Conservation (phyloP, 2,113 vertebrate species). For the Sapajus apella region DNA sequence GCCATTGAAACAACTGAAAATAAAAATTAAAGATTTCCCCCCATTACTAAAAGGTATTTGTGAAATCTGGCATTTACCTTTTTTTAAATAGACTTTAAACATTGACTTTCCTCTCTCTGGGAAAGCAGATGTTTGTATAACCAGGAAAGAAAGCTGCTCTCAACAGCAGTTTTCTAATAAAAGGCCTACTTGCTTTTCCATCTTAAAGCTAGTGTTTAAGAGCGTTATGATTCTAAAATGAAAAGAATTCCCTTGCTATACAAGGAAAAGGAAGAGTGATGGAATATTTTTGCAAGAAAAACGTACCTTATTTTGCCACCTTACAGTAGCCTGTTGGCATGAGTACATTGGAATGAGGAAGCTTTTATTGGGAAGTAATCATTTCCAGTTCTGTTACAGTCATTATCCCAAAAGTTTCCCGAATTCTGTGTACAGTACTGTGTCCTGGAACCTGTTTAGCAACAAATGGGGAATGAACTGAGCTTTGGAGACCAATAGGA, state of each 20-base stretch:
- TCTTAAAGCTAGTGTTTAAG: conserved; percentile 51
- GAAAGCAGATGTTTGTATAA: conserved; percentile 19
- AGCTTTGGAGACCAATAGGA: neutral
- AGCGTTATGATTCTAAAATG: neutral
- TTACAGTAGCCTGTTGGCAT: neutral
- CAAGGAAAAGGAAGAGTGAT: neutral
- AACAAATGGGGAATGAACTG: neutral
- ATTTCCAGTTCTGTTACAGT: conserved; percentile 9
- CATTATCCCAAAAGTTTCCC: neutral
- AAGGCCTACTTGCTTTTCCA: conserved; percentile 57
- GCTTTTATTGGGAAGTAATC: conserved; percentile 41
- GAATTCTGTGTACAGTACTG: neutral
- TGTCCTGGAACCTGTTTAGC: neutral
- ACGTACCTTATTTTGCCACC: neutral
- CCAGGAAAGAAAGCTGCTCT: conserved; percentile 41
- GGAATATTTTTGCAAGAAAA: conserved; percentile 35
- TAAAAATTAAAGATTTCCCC: conserved; percentile 60
- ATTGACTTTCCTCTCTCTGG: conserved; percentile 26
- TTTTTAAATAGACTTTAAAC: conserved; percentile 24
- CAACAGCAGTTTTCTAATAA: neutral
- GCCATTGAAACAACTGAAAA: conserved; percentile 65
- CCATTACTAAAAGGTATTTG: conserved; percentile 9
- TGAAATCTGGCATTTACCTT: conserved; percentile 32
- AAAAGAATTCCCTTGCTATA: conserved; percentile 25
- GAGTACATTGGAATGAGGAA: neutral